Evolutionary conservation across 2,888 invertebrate species (phyloP).

Genomic region (Tinea pellionella): DNA sequence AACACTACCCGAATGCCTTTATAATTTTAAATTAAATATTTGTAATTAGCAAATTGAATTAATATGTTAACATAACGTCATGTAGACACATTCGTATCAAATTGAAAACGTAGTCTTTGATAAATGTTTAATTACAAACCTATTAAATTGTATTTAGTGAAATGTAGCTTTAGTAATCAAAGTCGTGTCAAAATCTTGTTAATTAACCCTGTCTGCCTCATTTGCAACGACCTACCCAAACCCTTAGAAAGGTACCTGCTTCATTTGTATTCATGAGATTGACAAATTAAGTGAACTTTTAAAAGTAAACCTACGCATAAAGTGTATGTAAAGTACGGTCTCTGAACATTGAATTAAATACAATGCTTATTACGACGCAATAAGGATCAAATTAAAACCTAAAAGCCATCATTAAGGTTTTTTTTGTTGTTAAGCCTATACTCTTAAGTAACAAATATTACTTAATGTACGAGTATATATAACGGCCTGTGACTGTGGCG

Average conservation of each 20-base stretch:
- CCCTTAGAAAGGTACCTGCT: neutral
- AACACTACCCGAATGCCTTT: too few species aligned
- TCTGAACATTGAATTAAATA: too few species aligned
- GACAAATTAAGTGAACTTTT: conserved; percentile 7
- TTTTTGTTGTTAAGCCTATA: too few species aligned
- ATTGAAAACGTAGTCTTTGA: neutral
- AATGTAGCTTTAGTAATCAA: neutral
- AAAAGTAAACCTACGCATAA: neutral
- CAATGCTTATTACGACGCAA: too few species aligned
- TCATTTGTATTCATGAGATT: conserved; percentile 10
- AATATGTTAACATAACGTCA: neutral
- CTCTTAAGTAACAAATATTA: too few species aligned
- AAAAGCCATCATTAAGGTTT: too few species aligned
- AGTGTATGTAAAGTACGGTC: neutral
- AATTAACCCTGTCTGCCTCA: conserved; percentile 7
- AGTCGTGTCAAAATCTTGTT: neutral
- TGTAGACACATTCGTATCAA: neutral
- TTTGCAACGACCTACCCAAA: conserved; percentile 5
- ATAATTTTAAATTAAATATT: neutral
- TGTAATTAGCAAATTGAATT: neutral
- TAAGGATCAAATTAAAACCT: too few species aligned
- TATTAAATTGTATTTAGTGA: neutral
- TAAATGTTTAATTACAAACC: neutral
- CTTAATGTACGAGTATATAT: too few species aligned
- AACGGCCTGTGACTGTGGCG: too few species aligned